These are phyloP conservation scores for Clistopyga incitator DNA, from an alignment of 2,888 invertebrate genomes.

Conservation along the genomic window DNA sequence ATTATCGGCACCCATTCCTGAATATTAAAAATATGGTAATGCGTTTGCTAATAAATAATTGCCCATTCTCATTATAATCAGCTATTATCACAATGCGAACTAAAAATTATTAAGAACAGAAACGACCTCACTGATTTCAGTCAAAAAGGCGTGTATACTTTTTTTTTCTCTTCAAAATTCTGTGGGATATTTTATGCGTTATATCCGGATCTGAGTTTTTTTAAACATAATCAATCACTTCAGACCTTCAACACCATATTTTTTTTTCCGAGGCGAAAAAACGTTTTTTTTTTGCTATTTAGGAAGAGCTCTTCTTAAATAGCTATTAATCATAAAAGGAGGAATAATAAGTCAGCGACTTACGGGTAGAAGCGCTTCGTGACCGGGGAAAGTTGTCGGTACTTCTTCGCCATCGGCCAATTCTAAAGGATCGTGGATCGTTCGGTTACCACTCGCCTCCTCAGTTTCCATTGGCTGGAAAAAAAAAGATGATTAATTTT, in stretches of 20 bases:
- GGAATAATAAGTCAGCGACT: conserved; percentile 54
- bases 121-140: not conserved
- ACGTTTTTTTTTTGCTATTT: too few species aligned
- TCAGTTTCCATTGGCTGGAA: conserved; percentile 86
- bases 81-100: not conserved
- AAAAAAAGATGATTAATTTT: conserved; percentile 30
- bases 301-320: not conserved
- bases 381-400: conserved; percentile 79
- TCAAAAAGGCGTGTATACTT: too few species aligned
- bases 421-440: conserved; percentile 72
- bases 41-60: conserved; percentile 7
- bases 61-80: not conserved
- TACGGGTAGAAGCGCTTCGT: conserved; percentile 79
- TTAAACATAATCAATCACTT: too few species aligned
- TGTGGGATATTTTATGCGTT: too few species aligned
- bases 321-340: not conserved
- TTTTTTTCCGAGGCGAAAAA: too few species aligned
- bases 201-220: too few species aligned
- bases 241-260: too few species aligned
- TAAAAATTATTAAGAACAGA: not conserved
- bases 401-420: conserved; percentile 77
- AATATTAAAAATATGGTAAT: conserved; percentile 30
- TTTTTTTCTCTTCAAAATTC: too few species aligned
- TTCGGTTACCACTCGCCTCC: conserved; percentile 81
- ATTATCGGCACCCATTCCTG: conserved; percentile 96